A percentile compares a stretch with the other conserved stretches of the same genome.
Evolutionary conservation across 1,140 invertebrate genomes (phyloP).

Genomic region (Rhizoglyphus robini): DNA sequence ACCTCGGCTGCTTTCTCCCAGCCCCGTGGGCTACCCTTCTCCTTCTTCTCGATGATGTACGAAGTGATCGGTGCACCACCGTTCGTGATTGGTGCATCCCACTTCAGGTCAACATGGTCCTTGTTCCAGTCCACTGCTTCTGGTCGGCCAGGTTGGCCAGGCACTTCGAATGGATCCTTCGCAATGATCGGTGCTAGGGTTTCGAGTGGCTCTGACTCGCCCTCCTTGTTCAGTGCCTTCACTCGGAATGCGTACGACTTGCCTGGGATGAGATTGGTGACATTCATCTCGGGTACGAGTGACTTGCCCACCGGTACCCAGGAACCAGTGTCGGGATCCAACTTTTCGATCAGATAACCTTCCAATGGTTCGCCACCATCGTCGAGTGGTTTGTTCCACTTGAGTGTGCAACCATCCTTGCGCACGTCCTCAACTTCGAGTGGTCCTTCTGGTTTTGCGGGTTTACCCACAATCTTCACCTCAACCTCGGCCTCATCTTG

Average conservation of each 20-base stretch:
- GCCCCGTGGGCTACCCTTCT: constrained; percentile 68
- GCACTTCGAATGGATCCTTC: constrained; percentile 90
- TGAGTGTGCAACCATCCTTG: constrained; percentile 36
- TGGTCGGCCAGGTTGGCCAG: constrained; percentile 76
- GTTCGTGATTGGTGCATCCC: constrained; percentile 78
- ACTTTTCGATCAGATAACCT: constrained; percentile 90
- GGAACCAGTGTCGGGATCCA: constrained; percentile 77
- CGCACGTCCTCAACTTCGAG: constrained; percentile 51
- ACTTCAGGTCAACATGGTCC: constrained; percentile 79
- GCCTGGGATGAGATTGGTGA: constrained; percentile 73
- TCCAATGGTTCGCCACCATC: constrained; percentile 81
- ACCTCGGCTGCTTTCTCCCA: constrained; percentile 82
- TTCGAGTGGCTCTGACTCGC: constrained; percentile 80
- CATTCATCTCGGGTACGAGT: constrained; percentile 63
- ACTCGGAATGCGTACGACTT: constrained; percentile 98
- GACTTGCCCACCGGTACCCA: constrained; percentile 81
- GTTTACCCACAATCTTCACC: constrained; percentile 72
- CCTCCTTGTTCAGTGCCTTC: constrained; percentile 92
- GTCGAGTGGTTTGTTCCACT: constrained; percentile 49
- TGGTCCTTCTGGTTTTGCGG: constrained; percentile 70
- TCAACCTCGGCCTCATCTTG: constrained; percentile 77
- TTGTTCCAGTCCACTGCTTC: constrained; percentile 87
- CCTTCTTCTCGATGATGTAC: constrained; percentile 83
- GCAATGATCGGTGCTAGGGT: constrained; percentile 66
- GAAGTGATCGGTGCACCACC: constrained; percentile 75